These are phyloP conservation scores for Aratinga solstitialis DNA, from an alignment of 2,797 vertebrate species.

Conservation along the genomic window DNA sequence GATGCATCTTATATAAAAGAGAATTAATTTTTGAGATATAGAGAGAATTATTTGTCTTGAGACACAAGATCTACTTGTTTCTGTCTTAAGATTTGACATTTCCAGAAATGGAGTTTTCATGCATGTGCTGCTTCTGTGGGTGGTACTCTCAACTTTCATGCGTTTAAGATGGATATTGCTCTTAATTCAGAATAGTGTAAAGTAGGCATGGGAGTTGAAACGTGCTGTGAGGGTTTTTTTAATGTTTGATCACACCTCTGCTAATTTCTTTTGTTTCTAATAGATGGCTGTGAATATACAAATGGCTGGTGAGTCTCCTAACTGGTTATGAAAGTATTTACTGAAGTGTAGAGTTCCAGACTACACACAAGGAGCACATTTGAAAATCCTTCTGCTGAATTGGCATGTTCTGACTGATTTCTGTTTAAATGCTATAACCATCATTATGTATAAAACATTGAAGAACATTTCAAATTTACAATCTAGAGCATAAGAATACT, in stretches of 20 bases:
- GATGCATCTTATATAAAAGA: background rate
- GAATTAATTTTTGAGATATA: background rate
- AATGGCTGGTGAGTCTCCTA: background rate
- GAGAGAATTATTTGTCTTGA: constrained; percentile 10
- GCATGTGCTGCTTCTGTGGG: background rate
- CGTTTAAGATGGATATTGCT: background rate
- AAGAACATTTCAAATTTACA: background rate
- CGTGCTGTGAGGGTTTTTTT: background rate
- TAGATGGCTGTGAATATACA: background rate
- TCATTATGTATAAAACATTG: background rate
- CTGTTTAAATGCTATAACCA: background rate
- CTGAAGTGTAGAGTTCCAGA: background rate
- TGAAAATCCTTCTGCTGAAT: background rate
- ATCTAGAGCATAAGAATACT: background rate
- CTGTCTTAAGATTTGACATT: background rate
- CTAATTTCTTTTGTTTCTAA: background rate
- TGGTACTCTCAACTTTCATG: background rate
- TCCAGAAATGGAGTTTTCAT: background rate
- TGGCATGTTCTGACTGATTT: background rate
- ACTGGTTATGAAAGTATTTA: background rate
- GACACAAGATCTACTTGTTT: background rate
- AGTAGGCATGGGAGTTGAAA: background rate
- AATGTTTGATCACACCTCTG: background rate
- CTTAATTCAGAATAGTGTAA: background rate
- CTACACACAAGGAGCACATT: background rate